These are phyloP conservation scores for Torymus aiolomorphi DNA, from an alignment of 2,888 invertebrate genomes.

Conservation along the genomic window DNA sequence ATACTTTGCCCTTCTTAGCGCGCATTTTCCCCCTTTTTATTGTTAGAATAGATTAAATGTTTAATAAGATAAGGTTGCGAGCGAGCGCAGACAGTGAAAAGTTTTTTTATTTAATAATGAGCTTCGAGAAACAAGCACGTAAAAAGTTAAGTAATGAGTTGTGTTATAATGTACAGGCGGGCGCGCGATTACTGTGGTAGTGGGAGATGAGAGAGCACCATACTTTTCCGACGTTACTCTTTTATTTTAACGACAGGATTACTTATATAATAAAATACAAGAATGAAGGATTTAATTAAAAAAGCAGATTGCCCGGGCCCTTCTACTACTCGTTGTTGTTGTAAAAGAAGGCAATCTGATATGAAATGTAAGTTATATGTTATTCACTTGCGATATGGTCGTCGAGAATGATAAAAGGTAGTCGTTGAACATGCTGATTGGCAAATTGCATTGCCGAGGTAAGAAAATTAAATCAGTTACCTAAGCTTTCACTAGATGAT, in stretches of 20 bases:
- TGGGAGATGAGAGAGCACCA: neutral
- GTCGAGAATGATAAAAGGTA: too few species aligned
- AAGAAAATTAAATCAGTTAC: too few species aligned
- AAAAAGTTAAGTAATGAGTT: conserved; percentile 15
- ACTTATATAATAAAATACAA: conserved; percentile 17
- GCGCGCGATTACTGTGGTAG: too few species aligned
- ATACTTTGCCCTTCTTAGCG: too few species aligned
- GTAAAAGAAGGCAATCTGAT: neutral
- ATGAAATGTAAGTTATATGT: too few species aligned
- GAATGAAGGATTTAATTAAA: conserved; percentile 14
- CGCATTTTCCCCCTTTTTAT: too few species aligned
- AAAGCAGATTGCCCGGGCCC: neutral
- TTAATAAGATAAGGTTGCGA: too few species aligned
- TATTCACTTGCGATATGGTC: too few species aligned
- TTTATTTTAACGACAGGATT: neutral
- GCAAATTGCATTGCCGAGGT: too few species aligned
- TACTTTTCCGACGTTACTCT: neutral
- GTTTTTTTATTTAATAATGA: conserved; percentile 21
- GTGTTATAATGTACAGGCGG: neutral
- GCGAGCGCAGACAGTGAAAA: neutral
- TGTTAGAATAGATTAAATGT: neutral
- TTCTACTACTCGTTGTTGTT: neutral
- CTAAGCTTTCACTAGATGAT: too few species aligned
- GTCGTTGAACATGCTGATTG: too few species aligned
- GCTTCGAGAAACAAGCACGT: neutral